Base-by-base conservation (phyloP, 2,888 invertebrate species). In the Campoplex capitator region DNA sequence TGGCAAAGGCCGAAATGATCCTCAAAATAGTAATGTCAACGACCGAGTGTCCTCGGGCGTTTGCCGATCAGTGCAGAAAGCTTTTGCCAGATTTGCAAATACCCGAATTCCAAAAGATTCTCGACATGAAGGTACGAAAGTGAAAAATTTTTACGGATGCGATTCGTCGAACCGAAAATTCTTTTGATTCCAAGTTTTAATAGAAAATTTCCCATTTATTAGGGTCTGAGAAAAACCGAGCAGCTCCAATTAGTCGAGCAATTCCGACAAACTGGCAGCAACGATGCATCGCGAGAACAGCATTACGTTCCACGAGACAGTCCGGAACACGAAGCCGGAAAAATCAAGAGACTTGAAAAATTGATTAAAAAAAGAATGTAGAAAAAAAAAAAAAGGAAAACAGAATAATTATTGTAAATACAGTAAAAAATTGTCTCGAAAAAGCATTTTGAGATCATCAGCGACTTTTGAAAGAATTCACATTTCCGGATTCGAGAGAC, bases 1-100 rank as follows among this genome's bases (percentile, higher is more conserved):
- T 99, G 99, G 98, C 98, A 0, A 98, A 98, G 92, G 99, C 99
- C 0, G 99, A 99, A 95, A 99, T 99, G 98, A 98, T 99, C 58
- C 95, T 99, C n/a, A 99, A 99, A 95, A 96, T 99, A 48, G 98
- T 99, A 0, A 99, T 99, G 99, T 97, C 99, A 0, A 98, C 99
- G 0, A 95, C 97, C 28, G 98, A 98, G 89, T 96, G 97, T 32
- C 95, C 97, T 0, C 97, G 97, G 68, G 97, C 97, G 0, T 97
- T 99, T 92, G 97, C 98, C 0, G 97, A 97, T 70, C 99, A 99
- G 93, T 99, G 98, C 92, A 96, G 97, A 74, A 98, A 98, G 93
- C 94, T 99, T 16, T 94, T 99, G 83, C 98, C 99, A 0, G 99
- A 99, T 89, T 97, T 98, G 28, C 98, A 98, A 79, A 95, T 97